Evolutionary conservation across 2,113 vertebrate genomes (phyloP), one percentile per base, ranked within the genome.

Genomic region (Hippocampus comes): DNA sequence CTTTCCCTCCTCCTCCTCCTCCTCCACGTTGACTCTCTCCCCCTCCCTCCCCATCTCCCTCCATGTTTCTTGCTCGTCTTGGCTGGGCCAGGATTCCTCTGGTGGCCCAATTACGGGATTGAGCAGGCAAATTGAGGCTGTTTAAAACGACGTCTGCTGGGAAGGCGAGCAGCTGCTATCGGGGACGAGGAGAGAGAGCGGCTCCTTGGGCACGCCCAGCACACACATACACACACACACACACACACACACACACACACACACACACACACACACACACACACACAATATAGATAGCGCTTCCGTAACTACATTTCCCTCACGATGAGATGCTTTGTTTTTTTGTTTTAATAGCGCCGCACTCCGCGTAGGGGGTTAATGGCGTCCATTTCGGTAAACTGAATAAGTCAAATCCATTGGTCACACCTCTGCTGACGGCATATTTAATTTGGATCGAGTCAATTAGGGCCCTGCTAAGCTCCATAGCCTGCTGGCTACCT

Each of bases 361-460:
- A 65, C 68, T 93, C 92, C 90, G 93, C 92, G 92, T 92, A 94
- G 95, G 27, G 34, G 94, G 94, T 97, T 98, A 98, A 98, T 96
- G 94, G 95, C 96, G 95, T 94, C 94, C 95, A 96, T 97, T 98
- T 98, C 95, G 95, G 95, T 96, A 97, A 96, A 95, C 96, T 92
- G 95, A 95, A 96, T 95, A 96, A 98, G 97, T 98, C 97, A 97
- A 95, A 95, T 97, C 95, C 96, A 98, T 99, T 97, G 94, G 96
- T 98, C 97, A 99, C 95, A 95, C 95, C 93, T 94, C 95, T 94
- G 93, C 91, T 99, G 96, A 98, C 95, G 96, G 96, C 96, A 98
- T 99, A 98, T 96, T 99, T 98, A 97, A 99, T 99, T 98, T 98
- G 94, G 96, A 98, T 96, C 94, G 96, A 98, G 95, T 97, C 97